Conservation (phyloP, 2,113 vertebrate genomes). For the Pampusana beccarii region DNA sequence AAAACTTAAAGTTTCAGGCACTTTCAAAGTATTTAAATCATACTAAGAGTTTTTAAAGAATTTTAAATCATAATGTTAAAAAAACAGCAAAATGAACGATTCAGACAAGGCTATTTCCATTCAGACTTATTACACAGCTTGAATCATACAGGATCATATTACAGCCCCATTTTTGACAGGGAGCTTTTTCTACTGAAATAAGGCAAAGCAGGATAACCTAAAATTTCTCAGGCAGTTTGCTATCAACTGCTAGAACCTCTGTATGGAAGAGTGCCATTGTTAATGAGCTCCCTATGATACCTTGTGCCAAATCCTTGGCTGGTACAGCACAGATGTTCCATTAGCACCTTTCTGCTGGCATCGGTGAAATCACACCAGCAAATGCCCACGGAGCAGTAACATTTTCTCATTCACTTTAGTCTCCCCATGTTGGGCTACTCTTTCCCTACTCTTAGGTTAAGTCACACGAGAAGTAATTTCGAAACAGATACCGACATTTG, state of each 20-base stretch:
- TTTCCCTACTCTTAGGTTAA: neutral
- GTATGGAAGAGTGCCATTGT: neutral
- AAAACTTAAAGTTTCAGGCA: neutral
- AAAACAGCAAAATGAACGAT: neutral
- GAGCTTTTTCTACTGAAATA: neutral
- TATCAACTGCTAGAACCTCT: neutral
- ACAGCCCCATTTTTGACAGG: neutral
- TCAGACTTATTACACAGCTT: neutral
- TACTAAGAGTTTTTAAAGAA: neutral
- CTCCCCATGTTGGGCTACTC: neutral
- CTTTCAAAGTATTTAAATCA: neutral
- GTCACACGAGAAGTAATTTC: neutral
- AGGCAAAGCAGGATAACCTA: neutral
- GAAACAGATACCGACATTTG: neutral
- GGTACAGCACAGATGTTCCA: neutral
- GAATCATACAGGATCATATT: neutral
- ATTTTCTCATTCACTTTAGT: neutral
- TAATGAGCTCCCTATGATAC: neutral
- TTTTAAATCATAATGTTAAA: neutral
- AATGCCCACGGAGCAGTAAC: fast-evolving
- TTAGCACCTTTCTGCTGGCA: neutral
- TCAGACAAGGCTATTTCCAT: neutral
- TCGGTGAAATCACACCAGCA: fast-evolving
- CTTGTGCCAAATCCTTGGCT: neutral
- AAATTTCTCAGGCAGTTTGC: neutral